A percentile compares a stretch with the other conserved stretches of the same genome.
phyloP scores from a whole-genome alignment of 2,797 vertebrate species.

The Myripristis jacobus region DNA sequence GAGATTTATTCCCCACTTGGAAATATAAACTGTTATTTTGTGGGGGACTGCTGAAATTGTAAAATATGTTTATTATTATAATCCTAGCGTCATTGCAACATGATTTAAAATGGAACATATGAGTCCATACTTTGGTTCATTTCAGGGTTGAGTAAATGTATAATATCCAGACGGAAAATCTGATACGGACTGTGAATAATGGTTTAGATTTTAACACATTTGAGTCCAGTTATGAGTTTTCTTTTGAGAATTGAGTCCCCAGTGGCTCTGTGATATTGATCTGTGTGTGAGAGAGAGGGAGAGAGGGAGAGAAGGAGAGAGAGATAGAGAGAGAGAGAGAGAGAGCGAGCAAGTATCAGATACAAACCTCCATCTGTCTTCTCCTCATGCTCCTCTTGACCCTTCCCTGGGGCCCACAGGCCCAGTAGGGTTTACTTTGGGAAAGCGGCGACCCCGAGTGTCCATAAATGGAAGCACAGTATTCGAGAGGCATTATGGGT shows the following conservation, averaged over 20 bases:
- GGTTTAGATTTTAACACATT: no score
- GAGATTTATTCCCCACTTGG: neutral
- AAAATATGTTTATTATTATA: neutral
- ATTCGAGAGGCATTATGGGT: conserved; percentile 16
- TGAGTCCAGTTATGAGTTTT: neutral
- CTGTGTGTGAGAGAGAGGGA: neutral
- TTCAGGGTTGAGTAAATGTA: no score
- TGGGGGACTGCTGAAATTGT: neutral
- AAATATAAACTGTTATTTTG: neutral
- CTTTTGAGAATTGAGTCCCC: neutral
- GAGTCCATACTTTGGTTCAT: neutral
- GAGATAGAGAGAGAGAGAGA: no score
- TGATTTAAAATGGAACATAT: neutral
- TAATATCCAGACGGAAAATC: neutral
- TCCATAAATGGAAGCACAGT: conserved; percentile 40
- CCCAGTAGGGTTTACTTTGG: conserved; percentile 15
- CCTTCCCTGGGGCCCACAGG: conserved; percentile 1
- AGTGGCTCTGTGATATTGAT: neutral
- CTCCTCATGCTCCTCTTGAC: neutral
- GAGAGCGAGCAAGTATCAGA: neutral
- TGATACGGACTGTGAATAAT: neutral
- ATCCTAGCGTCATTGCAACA: neutral
- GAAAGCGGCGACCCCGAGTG: conserved; percentile 64
- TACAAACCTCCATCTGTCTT: conserved; percentile 8
- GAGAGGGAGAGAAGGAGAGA: neutral